Evolutionary conservation across 2,797 vertebrate species (phyloP).

Genomic region (Alectoris magna): DNA sequence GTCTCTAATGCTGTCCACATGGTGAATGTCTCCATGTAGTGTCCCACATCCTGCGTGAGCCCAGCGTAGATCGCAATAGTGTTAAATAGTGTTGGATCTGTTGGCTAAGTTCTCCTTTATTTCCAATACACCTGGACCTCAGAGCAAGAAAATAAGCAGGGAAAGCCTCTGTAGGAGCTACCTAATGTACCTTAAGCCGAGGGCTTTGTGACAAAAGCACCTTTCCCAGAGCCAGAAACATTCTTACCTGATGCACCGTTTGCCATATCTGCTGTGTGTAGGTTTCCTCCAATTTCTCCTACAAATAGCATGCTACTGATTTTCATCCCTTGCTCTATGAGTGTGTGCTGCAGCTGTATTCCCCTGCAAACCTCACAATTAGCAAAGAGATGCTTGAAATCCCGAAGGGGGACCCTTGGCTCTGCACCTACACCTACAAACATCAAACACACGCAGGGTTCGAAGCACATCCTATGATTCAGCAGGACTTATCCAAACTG

Average conservation of each 20-base stretch:
- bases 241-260: neutral
- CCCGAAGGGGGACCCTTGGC: neutral
- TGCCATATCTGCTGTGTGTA: neutral
- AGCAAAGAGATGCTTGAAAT: neutral
- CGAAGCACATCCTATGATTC: rapidly evolving
- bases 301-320: neutral
- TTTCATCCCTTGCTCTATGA: rapidly evolving
- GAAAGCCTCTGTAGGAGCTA: neutral
- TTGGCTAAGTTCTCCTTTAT: neutral
- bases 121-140: neutral
- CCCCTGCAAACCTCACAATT: rapidly evolving
- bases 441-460: neutral
- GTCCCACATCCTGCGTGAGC: neutral
- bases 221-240: neutral
- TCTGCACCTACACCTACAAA: rapidly evolving
- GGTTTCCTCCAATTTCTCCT: neutral
- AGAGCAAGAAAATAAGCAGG: neutral
- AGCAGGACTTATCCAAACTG: neutral
- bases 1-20: no score
- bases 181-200: no score
- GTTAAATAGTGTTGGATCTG: neutral
- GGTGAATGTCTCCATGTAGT: neutral
- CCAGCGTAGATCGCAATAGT: neutral
- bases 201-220: neutral
- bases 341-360: rapidly evolving